Conservation (phyloP, 2,888 invertebrate species). For the Acrobasis suavella region DNA sequence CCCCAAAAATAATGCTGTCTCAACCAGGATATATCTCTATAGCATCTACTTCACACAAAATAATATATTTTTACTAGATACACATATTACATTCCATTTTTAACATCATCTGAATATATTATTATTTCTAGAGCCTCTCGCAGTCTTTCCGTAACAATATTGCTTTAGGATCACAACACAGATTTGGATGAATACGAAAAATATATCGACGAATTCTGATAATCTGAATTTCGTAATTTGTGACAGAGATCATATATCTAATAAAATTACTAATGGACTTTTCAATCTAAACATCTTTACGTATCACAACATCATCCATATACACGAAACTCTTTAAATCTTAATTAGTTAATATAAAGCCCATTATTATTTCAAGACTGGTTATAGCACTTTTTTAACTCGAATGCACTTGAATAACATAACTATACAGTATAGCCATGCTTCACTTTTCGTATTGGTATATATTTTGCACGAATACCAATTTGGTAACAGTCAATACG, state of each 20-base stretch:
- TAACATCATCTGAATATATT: slow-evolving; percentile 41
- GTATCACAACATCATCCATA: slow-evolving; percentile 43
- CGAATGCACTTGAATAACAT: slow-evolving; percentile 19
- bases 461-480: slow-evolving; percentile 27
- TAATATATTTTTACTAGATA: slow-evolving; percentile 33
- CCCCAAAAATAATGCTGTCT: slow-evolving; percentile 60
- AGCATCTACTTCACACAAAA: slow-evolving; percentile 41
- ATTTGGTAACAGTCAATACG: slow-evolving; percentile 33
- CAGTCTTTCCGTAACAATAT: slow-evolving; percentile 69
- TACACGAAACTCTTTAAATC: slow-evolving; percentile 44
- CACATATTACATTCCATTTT: slow-evolving; percentile 38
- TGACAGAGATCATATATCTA: slow-evolving; percentile 33
- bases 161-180: slow-evolving; percentile 68
- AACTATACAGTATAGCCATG: slow-evolving; percentile 31
- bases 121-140: slow-evolving; percentile 63
- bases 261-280: slow-evolving; percentile 24
- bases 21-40: slow-evolving; percentile 30
- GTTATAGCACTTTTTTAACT: slow-evolving; percentile 17
- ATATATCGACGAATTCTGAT: slow-evolving; percentile 15
- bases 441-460: slow-evolving; percentile 28
- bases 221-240: slow-evolving; percentile 21
- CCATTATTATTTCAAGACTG: slow-evolving; percentile 2
- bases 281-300: slow-evolving; percentile 17
- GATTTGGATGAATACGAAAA: slow-evolving; percentile 41
- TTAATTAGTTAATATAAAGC: slow-evolving; percentile 29